phyloP scores from a whole-genome alignment of 2,888 invertebrate genomes.

The Polyommatus iphigenia region DNA sequence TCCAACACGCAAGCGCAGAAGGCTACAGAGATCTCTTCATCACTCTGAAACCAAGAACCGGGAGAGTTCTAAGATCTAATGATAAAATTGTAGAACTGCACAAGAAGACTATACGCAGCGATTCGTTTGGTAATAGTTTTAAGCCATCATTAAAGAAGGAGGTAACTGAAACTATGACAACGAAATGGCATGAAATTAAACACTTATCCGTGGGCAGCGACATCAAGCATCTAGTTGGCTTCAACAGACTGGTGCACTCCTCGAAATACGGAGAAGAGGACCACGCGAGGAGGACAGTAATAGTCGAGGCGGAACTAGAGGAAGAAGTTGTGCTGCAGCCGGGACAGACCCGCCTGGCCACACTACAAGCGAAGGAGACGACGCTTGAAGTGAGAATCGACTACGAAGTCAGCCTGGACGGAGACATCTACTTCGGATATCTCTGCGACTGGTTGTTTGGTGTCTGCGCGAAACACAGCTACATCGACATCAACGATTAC shows the following conservation, averaged over 20 bases:
- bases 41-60: neutral
- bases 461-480: neutral
- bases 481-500: neutral
- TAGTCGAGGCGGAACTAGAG: neutral
- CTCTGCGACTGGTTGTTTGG: neutral
- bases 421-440: neutral
- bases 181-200: neutral
- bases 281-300: neutral
- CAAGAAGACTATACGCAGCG: too few species aligned
- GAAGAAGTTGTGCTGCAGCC: neutral
- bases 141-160: neutral
- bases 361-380: slow-evolving; percentile 3
- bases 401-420: slow-evolving; percentile 16
- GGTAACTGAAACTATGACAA: neutral
- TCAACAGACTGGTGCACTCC: neutral
- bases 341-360: neutral
- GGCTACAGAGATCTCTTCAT: neutral
- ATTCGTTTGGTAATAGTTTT: too few species aligned
- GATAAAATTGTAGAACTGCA: too few species aligned
- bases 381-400: slow-evolving; percentile 22
- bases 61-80: neutral
- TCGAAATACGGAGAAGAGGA: slow-evolving; percentile 4
- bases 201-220: neutral
- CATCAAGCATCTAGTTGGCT: neutral
- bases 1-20: neutral